A percentile compares a stretch with the other conserved stretches of the same genome.
Conservation (phyloP, 2,113 vertebrate species). For the Cyanoramphus novaezelandiae region DNA sequence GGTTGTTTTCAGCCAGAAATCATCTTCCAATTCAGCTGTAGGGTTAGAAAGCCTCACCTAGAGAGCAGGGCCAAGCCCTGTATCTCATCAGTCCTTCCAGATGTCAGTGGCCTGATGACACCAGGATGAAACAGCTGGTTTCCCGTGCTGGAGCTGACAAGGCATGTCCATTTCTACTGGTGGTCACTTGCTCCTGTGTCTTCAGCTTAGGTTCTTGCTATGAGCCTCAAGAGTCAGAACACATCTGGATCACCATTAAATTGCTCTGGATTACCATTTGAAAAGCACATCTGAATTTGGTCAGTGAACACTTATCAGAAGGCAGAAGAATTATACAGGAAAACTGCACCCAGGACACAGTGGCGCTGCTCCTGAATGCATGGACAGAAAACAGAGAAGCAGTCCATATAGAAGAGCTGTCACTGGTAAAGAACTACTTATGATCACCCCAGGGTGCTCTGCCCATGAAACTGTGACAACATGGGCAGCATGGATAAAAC, state of each 20-base stretch:
- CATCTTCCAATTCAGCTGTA: not conserved
- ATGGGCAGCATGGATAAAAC: not conserved
- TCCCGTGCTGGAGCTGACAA: not conserved
- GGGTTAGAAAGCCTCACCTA: not conserved
- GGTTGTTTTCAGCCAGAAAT: not conserved
- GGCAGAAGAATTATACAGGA: not conserved
- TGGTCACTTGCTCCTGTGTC: not conserved
- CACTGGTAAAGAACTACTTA: not conserved
- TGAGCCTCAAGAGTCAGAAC: not conserved
- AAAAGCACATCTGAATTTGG: not conserved
- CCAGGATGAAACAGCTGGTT: not conserved
- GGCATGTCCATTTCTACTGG: not conserved
- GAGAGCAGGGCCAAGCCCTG: not conserved
- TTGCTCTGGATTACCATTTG: not conserved
- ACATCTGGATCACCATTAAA: not conserved
- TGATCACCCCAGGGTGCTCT: not conserved
- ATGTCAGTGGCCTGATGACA: not conserved
- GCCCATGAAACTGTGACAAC: not conserved
- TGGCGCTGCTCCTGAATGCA: too few species aligned
- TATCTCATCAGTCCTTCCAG: not conserved
- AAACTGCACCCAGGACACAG: rapidly evolving
- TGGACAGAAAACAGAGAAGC: not conserved
- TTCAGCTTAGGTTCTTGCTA: not conserved
- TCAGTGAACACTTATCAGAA: not conserved
- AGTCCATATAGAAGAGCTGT: rapidly evolving